Percentiles rank a stretch among this genome's conserved stretches.
Evolutionary conservation across 2,113 vertebrate species (phyloP).

Genomic region (Phaetusa simplex): DNA sequence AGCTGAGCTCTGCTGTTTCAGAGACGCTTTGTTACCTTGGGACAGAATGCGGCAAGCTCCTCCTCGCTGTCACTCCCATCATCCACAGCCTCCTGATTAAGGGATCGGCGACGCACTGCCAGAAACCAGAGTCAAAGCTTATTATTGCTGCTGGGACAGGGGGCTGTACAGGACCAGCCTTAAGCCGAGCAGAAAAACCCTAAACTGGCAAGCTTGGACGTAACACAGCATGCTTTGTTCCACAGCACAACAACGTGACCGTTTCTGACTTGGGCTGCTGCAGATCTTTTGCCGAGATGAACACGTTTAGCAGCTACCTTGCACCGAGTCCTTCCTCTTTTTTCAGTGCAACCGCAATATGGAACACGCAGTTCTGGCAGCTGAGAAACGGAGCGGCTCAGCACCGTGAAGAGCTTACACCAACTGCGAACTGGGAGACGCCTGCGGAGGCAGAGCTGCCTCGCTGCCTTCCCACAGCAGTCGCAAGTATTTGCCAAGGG

Average conservation of each 20-base stretch:
- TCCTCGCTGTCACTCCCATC: slow-evolving; percentile 91
- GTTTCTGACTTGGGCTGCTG: background rate
- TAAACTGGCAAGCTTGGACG: background rate
- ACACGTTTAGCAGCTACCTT: background rate
- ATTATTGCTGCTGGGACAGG: background rate
- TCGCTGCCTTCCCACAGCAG: background rate
- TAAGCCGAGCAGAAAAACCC: background rate
- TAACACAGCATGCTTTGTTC: background rate
- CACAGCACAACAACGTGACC: background rate
- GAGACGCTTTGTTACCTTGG: slow-evolving; percentile 73
- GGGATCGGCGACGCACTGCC: slow-evolving; percentile 79
- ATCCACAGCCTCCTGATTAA: slow-evolving; percentile 63
- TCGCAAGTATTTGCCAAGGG: background rate
- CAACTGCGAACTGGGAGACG: background rate
- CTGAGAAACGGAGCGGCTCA: background rate
- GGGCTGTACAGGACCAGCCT: background rate
- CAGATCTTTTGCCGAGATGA: background rate
- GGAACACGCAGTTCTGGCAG: background rate
- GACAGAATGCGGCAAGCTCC: slow-evolving; percentile 94
- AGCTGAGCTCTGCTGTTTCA: background rate
- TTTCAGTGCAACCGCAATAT: background rate
- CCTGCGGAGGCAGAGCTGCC: background rate
- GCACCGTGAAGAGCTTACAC: background rate
- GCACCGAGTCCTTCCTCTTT: background rate
- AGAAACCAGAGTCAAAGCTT: slow-evolving; percentile 22